phyloP scores from a whole-genome alignment of 1,140 invertebrate genomes.

The Episyrphus balteatus region DNA sequence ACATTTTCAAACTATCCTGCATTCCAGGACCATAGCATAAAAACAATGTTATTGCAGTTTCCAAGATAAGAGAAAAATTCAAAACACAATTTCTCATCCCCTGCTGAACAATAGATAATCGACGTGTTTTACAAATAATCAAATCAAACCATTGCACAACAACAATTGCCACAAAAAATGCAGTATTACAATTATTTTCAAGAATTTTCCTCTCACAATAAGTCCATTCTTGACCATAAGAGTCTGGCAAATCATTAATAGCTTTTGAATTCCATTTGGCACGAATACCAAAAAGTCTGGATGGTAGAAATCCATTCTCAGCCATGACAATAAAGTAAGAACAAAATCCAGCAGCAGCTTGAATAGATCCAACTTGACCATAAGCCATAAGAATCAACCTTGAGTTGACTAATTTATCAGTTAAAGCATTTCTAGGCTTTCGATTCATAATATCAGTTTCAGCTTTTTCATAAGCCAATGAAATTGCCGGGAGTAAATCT shows the following conservation, averaged over 20 bases:
- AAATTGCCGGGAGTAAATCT: constrained; percentile 99
- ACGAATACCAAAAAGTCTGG: constrained; percentile 49
- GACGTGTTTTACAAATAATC: constrained; percentile 73
- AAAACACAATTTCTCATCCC: too few species aligned
- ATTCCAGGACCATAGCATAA: too few species aligned
- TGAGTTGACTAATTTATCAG: constrained; percentile 93
- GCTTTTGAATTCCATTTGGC: constrained; percentile 56
- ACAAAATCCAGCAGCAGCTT: constrained; percentile 68
- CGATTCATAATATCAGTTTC: constrained; percentile 99
- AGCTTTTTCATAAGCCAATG: constrained; percentile 96
- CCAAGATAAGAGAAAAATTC: too few species aligned
- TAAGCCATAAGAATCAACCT: constrained; percentile 80
- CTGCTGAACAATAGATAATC: constrained; percentile 49
- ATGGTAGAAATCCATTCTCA: constrained; percentile 58
- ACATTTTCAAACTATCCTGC: constrained; percentile 38
- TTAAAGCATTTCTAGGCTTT: constrained; percentile 85
- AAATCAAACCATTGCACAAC: constrained; percentile 79
- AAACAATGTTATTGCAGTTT: too few species aligned
- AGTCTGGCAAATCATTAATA: constrained; percentile 61
- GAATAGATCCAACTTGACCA: constrained; percentile 74
- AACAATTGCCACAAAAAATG: constrained; percentile 48
- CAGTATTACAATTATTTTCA: constrained; percentile 57
- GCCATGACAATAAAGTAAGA: constrained; percentile 65
- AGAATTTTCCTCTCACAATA: constrained; percentile 65
- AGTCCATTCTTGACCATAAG: constrained; percentile 70